phyloP scores from a whole-genome alignment of 2,888 invertebrate genomes.

The Heteromurus nitidus region DNA sequence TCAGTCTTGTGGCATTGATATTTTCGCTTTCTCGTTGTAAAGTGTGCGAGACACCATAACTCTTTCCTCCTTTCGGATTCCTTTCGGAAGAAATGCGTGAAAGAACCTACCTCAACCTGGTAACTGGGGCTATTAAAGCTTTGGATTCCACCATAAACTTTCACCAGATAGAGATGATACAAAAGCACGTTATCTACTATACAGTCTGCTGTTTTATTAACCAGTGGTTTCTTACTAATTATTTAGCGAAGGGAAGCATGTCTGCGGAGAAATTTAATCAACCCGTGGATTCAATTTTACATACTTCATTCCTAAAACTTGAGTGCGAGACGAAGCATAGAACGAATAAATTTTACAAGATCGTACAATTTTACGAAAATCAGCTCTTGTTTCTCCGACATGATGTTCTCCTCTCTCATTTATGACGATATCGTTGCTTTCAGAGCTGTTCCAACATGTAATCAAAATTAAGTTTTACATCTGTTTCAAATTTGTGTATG shows the following conservation, averaged over 20 bases:
- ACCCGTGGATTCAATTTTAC: not conserved
- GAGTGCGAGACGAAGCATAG: not conserved
- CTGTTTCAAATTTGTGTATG: not conserved
- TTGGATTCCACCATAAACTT: conserved; percentile 22
- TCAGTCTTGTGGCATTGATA: too few relatives aligned
- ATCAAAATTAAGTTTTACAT: not conserved
- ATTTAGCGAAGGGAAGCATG: too few relatives aligned
- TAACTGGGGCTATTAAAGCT: conserved; percentile 32
- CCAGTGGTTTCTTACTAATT: not conserved
- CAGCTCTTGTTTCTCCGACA: not conserved
- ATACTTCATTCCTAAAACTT: not conserved
- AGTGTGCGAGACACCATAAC: not conserved
- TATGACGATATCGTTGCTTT: not conserved
- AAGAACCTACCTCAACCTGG: not conserved
- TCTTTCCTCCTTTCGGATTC: not conserved
- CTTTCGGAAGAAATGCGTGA: not conserved
- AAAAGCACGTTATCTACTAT: too few relatives aligned
- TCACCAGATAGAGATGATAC: too few relatives aligned
- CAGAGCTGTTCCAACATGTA: not conserved
- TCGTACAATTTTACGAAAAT: not conserved
- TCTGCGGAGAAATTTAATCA: too few relatives aligned
- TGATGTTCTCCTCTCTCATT: too few relatives aligned
- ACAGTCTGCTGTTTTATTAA: not conserved
- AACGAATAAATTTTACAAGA: not conserved
- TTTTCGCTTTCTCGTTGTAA: conserved; percentile 1